A percentile compares a stretch with the other conserved stretches of the same genome.
Evolutionary conservation across 2,797 vertebrate species (phyloP).

Genomic region (Micrastur ruficollis): DNA sequence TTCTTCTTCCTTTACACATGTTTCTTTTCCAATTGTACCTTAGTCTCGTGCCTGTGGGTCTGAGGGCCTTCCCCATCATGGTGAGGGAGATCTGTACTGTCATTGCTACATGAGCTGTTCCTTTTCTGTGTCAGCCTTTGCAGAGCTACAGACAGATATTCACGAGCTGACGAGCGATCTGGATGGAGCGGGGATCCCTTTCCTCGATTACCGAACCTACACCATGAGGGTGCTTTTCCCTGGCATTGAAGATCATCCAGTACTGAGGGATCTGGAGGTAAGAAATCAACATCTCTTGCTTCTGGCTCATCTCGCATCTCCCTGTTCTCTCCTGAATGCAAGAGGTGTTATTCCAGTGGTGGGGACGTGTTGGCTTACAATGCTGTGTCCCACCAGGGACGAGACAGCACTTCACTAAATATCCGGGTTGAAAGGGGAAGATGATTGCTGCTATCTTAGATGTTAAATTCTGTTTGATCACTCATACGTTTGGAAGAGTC

Average conservation of each 20-base stretch:
- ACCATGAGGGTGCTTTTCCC: constrained; percentile 98
- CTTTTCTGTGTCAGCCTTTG: constrained; percentile 83
- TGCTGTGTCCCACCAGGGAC: not conserved
- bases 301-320: not conserved
- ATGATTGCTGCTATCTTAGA: not conserved
- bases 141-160: constrained; percentile 97
- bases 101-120: not conserved
- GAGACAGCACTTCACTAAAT: not conserved
- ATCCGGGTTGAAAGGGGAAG: not conserved
- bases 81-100: not conserved
- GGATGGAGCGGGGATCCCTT: constrained; percentile 95
- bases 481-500: not conserved
- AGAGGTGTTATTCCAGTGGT: not conserved
- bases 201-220: constrained; percentile 95
- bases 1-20: not conserved
- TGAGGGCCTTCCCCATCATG: not conserved
- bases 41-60: accelerated
- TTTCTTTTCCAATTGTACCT: not conserved
- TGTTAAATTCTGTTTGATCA: not conserved
- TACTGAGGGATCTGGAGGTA: constrained; percentile 96
- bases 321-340: not conserved
- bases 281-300: not conserved
- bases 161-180: constrained; percentile 97
- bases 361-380: not conserved
- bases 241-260: constrained; percentile 97